A percentile compares a stretch with the other conserved stretches of the same genome.
These are phyloP conservation scores for Palythoa caribaeorum DNA, from an alignment of 92 coral and sea anemone genomes.

Conservation along the genomic window DNA sequence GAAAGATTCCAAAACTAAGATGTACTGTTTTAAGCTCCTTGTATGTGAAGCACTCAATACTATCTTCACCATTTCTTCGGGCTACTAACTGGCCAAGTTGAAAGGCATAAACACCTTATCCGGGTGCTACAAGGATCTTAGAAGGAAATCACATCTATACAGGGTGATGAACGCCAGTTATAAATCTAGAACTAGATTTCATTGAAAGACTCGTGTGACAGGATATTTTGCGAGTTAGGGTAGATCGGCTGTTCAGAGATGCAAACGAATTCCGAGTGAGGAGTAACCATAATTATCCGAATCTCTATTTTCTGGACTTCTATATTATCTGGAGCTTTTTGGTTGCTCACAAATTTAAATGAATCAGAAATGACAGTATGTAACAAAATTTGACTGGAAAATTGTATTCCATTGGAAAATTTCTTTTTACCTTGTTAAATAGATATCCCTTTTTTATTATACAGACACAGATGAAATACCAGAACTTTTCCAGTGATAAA, in stretches of 20 bases:
- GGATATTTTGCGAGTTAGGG: slow-evolving; percentile 42
- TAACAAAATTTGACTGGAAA: not conserved
- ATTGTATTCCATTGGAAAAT: not conserved
- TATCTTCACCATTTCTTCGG: no score
- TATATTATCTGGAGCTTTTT: not conserved
- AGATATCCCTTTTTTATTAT: not conserved
- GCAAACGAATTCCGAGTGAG: slow-evolving; percentile 65
- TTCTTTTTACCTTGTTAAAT: not conserved
- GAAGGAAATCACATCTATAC: slow-evolving; percentile 59
- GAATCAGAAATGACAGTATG: not conserved
- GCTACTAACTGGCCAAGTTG: no score
- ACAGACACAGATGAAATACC: no score
- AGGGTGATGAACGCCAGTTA: slow-evolving; percentile 65
- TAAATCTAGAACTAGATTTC: slow-evolving; percentile 67
- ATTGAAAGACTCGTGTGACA: slow-evolving; percentile 40
- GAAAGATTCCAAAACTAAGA: no score
- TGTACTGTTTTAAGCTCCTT: no score
- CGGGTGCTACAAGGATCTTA: no score
- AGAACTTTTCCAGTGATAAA: no score
- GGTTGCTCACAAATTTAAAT: no score
- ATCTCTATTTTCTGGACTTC: not conserved
- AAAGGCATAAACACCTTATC: slow-evolving; percentile 15
- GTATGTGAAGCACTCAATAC: no score
- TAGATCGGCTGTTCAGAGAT: slow-evolving; percentile 38
- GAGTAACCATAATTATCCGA: slow-evolving; percentile 1